phyloP scores from a whole-genome alignment of 2,888 invertebrate species.

The Tipula helvola region DNA sequence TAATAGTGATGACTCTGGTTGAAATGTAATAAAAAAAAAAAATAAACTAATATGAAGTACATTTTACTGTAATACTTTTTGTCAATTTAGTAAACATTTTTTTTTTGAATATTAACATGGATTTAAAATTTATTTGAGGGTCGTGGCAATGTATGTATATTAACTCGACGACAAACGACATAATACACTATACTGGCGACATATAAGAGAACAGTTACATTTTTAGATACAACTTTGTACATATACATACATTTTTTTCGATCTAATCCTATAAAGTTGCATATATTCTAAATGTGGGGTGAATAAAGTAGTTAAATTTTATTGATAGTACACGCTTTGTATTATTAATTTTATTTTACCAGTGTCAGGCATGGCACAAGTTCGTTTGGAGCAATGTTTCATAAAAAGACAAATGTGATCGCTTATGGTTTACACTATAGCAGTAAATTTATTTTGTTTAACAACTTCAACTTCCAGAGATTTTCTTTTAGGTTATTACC shows the following conservation, averaged over 20 bases:
- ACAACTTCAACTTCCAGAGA: no score
- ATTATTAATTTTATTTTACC: not conserved
- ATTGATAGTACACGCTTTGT: not conserved
- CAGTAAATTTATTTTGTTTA: no score
- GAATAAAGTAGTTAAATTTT: not conserved
- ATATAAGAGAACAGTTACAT: not conserved
- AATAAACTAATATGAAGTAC: not conserved
- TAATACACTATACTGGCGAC: not conserved
- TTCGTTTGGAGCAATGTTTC: not conserved
- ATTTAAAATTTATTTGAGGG: not conserved
- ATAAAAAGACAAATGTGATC: no score
- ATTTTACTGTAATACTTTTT: not conserved
- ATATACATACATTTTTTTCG: not conserved
- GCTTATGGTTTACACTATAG: no score
- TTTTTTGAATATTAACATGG: not conserved
- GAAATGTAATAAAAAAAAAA: not conserved
- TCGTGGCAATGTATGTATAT: not conserved
- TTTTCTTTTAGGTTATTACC: no score
- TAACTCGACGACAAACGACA: not conserved
- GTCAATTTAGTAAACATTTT: not conserved
- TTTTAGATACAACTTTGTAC: not conserved
- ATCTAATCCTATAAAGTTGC: not conserved
- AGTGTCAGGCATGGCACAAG: not conserved
- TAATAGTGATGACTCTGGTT: not conserved
- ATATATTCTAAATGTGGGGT: not conserved